Evolutionary conservation across 2,888 invertebrate species (phyloP), one percentile per base, ranked within the genome.

Genomic region (Caenorhabditis zanzibari): DNA sequence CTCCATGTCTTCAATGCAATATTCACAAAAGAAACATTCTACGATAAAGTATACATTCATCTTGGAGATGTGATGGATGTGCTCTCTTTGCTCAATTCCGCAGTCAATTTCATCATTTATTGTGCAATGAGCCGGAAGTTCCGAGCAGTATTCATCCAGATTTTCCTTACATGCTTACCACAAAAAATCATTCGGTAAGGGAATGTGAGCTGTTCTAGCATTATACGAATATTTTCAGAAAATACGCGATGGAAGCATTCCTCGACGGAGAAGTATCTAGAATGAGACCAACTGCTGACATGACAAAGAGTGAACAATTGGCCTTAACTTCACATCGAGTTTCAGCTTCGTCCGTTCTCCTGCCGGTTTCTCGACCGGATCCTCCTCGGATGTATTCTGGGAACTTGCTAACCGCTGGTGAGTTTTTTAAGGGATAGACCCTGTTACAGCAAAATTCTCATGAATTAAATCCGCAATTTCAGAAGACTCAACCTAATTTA

Each of bases 91-190:
- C 72, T 92, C 58, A 92, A 92, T 73, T 90, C 90, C 6, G 90
- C 90, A 32, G 89, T 92, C 66, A 90, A 90, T 71, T 92, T 92
- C 80, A 86, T 92, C 71, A 92, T 92, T 61, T 92, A 92, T 84
- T 91, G 91, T 59, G 90, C 89, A 38, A 92, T 92, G 92, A 89
- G 88, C 24, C 84, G 92, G 47, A 92, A 92, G 83, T 92, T 91
- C 80, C 88, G 91, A n/a, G 85, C 85, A 24, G 91, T 91, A 28
- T 91, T 91, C 87, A 84, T 91, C 35, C 90, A 91, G 72, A 85
- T 91, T 44, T 86, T 91, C 75, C 82, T 88, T 61, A 81, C 88
- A 12, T 86, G 84, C 41, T 68, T 91, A 12, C 88, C 89, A 1
- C 77, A 79, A 24, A 80, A 72, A 38, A 81, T 89, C 16, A 71